Conservation (phyloP, 2,797 vertebrate species). For the Oryzias sinensis region DNA sequence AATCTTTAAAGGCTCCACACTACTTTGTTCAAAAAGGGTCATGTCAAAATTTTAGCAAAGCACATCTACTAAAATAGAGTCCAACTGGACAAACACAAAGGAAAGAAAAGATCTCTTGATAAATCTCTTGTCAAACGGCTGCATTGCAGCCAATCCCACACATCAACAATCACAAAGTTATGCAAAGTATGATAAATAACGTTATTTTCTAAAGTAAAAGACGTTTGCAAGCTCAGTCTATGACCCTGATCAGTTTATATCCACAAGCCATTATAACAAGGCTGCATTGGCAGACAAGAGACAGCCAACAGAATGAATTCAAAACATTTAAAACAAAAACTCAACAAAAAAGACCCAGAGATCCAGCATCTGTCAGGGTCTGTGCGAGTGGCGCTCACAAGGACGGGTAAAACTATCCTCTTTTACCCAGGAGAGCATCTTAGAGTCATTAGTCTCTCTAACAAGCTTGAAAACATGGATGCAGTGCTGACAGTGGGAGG, state of each 20-base stretch:
- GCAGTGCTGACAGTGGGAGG: constrained; percentile 7
- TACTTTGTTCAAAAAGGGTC: not conserved
- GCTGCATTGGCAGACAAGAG: too few relatives aligned
- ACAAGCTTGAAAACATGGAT: constrained; percentile 22
- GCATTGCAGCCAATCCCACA: not conserved
- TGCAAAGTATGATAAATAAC: constrained; percentile 6
- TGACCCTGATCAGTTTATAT: constrained; percentile 3
- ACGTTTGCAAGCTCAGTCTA: too few relatives aligned
- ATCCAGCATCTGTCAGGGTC: too few relatives aligned
- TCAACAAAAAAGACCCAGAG: too few relatives aligned
- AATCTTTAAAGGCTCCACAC: not conserved
- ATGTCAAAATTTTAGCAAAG: not conserved
- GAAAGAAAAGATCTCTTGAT: not conserved
- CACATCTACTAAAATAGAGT: not conserved
- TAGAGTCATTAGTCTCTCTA: constrained; percentile 21
- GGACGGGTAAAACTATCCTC: constrained; percentile 4
- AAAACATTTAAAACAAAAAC: too few relatives aligned
- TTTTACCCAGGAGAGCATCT: constrained; percentile 10
- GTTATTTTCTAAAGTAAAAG: not conserved
- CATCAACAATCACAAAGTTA: constrained; percentile 8
- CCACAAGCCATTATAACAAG: too few relatives aligned
- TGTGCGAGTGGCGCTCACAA: not conserved
- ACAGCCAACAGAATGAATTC: too few relatives aligned
- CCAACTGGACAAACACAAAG: constrained; percentile 1
- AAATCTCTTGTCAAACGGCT: constrained; percentile 9